Evolutionary conservation across 2,888 invertebrate genomes (phyloP), one percentile per base, ranked within the genome.

Genomic region (Caenorhabditis wallacei): DNA sequence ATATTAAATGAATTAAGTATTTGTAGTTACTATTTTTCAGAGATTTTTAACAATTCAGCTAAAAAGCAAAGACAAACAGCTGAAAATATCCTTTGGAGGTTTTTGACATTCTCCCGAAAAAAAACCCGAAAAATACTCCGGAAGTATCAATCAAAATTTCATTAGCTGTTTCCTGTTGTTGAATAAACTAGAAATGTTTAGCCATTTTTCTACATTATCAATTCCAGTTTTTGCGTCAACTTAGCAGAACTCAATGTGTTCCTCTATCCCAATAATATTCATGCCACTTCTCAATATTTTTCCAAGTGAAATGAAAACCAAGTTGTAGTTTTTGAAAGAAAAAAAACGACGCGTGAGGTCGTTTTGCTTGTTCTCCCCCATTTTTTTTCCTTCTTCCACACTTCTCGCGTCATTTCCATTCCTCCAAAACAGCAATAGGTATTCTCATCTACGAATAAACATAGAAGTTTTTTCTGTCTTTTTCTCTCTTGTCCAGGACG

Each of bases 261-360:
- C 30, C 30, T 5, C 4, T 30, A 30, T 30, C 8, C 30, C 30
- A 30, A 8, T 30, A 30, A 30, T 30, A 30, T 30, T 18, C 18
- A 40, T 18, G 3, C 20, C 43, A 40, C 8, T 20, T 61, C 13
- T 61, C n/a, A n/a, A n/a, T n/a, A n/a, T 30, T n/a, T 37, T 46
- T 35, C 43, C 1, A 37, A 10, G 16, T 20, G 24, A 72, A 63
- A 72, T 53, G 43, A 53, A 68, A 51, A 63, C 51, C 53, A 63
- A 72, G 72, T 63, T 72, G 61, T 72, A 53, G 48, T 57, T 64
- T 54, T n/a, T n/a, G n/a, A n/a, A n/a, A 56, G 35, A 66, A 30
- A 35, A 37, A 43, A 66, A 66, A 18, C 75, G 48, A 66, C 48
- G 66, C 66, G 75, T 75, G 66, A 75, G 66, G 75, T 75, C 75